Evolutionary conservation across 2,888 invertebrate species (phyloP).

Genomic region (Dryomyza anilis): DNA sequence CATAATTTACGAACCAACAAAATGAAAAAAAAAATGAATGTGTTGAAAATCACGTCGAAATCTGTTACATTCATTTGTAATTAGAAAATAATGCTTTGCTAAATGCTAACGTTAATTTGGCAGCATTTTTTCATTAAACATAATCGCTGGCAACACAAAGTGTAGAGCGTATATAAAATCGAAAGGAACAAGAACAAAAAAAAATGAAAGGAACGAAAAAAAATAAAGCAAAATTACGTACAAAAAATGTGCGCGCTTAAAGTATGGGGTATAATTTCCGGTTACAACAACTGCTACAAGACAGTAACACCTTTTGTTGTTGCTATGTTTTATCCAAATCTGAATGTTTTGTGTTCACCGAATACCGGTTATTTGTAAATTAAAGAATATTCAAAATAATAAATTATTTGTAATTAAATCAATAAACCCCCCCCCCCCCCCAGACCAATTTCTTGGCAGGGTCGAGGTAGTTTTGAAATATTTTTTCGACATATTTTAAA

Average conservation of each 20-base stretch:
- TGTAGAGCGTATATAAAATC: background rate
- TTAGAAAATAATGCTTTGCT: constrained; percentile 20
- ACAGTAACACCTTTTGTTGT: constrained; percentile 1
- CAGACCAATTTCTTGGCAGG: too few relatives aligned
- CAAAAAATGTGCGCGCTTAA: too few relatives aligned
- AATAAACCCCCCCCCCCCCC: too few relatives aligned
- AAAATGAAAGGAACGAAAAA: background rate
- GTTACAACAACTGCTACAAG: background rate
- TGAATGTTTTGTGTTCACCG: too few relatives aligned
- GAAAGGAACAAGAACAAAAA: too few relatives aligned
- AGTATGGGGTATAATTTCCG: constrained; percentile 18
- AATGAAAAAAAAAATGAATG: background rate
- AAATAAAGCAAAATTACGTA: constrained; percentile 41
- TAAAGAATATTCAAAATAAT: too few relatives aligned
- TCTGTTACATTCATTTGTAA: constrained; percentile 21
- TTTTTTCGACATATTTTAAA: too few relatives aligned
- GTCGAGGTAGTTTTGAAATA: too few relatives aligned
- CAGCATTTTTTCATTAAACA: constrained; percentile 17
- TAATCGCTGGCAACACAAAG: constrained; percentile 10
- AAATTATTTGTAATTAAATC: too few relatives aligned
- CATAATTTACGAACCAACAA: background rate
- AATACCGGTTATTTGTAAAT: too few relatives aligned
- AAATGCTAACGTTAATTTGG: constrained; percentile 23
- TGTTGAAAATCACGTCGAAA: constrained; percentile 19
- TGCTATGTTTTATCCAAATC: too few relatives aligned